Base-by-base conservation (phyloP, 2,888 invertebrate species). In the Catocala nupta region DNA sequence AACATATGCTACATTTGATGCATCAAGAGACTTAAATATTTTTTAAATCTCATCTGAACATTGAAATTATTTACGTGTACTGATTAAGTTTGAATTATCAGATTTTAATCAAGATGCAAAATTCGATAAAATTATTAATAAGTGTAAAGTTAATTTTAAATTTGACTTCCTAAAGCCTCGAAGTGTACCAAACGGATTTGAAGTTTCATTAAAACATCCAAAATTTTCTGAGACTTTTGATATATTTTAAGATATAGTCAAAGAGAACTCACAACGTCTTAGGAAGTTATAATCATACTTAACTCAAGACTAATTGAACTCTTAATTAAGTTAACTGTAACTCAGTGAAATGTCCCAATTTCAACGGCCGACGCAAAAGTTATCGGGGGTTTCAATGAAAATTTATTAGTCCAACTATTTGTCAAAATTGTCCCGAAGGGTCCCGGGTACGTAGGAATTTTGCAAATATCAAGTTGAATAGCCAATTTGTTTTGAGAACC, bases 321-420 rank as follows among this genome's bases (percentile, higher is more conserved):
- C 88, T 87, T 91, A 90, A 92, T 92, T 91, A 90, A 92, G 87
- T 92, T 89, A 88, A 87, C 82, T 85, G 85, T 86, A 86, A 92
- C 88, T 91, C 84, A 66, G 83, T 84, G 84, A 89, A 90, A 90
- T 84, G 88, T 87, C 85, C 90, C 89, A 88, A 89, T 90, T 91
- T 82, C 81, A 80, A 85, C 85, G 84, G 86, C 88, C 88, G 89
- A 88, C 87, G 88, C 83, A 80, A 82, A 92, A 91, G 84, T 90
- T 92, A 90, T 88, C 85, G 80, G 80, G 89, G 90, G 86, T 89
- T 90, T 91, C 91, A 90, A 90, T 91, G 91, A 87, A 91, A 93
- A 93, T 93, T 91, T 92, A 93, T 93, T 92, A 90, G 88, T 89
- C 85, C 85, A 84, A 93, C 92, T 93, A 93, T 92, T 93, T 91